Percentiles rank a stretch among this genome's conserved stretches.
These are phyloP conservation scores for Cyprinodon diabolis DNA, from an alignment of 2,797 vertebrate species.

Conservation along the genomic window DNA sequence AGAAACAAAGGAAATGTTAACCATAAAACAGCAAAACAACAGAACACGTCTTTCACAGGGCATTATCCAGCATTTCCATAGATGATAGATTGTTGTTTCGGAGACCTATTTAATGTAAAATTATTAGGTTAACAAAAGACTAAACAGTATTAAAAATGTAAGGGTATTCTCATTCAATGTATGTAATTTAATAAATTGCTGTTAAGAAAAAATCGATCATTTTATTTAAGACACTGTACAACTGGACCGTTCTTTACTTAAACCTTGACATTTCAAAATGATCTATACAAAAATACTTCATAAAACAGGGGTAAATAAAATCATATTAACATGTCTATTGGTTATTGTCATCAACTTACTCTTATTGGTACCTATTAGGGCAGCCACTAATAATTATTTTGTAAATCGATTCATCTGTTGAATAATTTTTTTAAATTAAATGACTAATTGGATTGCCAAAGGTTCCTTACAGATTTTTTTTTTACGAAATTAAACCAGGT, in stretches of 20 bases:
- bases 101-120: neutral
- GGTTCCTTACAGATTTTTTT: too few species aligned
- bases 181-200: neutral
- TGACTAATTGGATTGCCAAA: too few species aligned
- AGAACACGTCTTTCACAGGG: neutral
- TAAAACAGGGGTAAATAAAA: neutral
- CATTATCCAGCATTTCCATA: neutral
- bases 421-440: too few species aligned
- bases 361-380: too few species aligned
- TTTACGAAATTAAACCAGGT: too few species aligned
- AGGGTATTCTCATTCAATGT: neutral
- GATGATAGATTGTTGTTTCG: neutral
- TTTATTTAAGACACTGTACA: neutral
- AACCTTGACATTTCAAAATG: neutral
- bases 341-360: neutral
- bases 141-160: neutral
- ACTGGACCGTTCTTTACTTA: neutral
- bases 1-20: slow-evolving; percentile 30
- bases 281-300: neutral
- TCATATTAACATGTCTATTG: neutral
- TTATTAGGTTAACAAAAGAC: neutral
- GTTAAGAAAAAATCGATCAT: neutral
- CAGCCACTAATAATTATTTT: too few species aligned
- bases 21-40: slow-evolving; percentile 8
- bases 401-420: too few species aligned